A percentile compares a stretch with the other conserved stretches of the same genome.
Conservation (phyloP, 2,113 vertebrate genomes). For the Hippolais icterina region DNA sequence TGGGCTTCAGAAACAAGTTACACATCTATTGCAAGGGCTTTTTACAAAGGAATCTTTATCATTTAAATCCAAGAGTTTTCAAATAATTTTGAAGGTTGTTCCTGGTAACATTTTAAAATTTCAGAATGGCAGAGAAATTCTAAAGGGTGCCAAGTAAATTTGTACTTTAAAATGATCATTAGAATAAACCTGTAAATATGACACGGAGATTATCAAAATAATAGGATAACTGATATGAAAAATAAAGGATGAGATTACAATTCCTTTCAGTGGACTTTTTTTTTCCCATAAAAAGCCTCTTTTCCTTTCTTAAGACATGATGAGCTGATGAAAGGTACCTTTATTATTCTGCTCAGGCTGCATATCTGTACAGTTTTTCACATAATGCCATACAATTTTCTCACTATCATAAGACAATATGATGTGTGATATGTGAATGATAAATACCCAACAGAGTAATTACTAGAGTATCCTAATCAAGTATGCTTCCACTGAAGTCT, state of each 20-base stretch:
- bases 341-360: neutral
- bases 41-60: neutral
- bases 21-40: neutral
- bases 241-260: neutral
- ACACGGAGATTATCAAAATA: neutral
- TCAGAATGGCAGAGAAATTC: neutral
- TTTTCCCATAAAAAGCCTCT: neutral
- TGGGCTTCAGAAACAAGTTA: neutral
- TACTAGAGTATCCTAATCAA: neutral
- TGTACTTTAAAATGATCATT: neutral
- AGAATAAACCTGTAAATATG: neutral
- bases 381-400: neutral
- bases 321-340: neutral
- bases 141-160: neutral
- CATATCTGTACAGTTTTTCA: neutral
- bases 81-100: neutral
- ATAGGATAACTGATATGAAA: neutral
- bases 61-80: neutral
- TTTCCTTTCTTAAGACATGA: neutral
- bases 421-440: neutral
- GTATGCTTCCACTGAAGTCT: neutral
- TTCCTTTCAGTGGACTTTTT: neutral
- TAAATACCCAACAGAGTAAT: slow-evolving; percentile 5
- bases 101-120: neutral
- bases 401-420: neutral